Evolutionary conservation across 1,140 invertebrate species (phyloP).

Genomic region (Stenopsyche tienmushanensis): DNA sequence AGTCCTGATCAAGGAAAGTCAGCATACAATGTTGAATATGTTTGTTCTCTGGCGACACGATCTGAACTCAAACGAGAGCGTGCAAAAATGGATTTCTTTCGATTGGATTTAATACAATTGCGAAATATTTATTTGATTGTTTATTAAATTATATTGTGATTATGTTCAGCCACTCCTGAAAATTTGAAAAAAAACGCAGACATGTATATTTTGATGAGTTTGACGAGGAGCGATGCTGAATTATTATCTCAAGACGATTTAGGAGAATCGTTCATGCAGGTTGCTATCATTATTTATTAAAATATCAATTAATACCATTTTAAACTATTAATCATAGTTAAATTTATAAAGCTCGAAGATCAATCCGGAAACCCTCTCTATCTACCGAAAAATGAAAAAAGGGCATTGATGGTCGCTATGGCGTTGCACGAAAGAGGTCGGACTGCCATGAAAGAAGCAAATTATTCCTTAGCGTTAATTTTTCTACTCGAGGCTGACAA

Average conservation of each 20-base stretch:
- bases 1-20: no score
- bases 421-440: constrained; percentile 76
- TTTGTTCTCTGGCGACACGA: no score
- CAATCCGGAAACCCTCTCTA: constrained; percentile 71
- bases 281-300: constrained; percentile 12
- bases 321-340: constrained; percentile 26
- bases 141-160: neutral
- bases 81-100: no score
- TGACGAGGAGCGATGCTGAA: constrained; percentile 57
- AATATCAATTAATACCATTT: constrained; percentile 2
- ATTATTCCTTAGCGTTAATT: constrained; percentile 68
- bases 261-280: constrained; percentile 16
- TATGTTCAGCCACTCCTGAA: constrained; percentile 46
- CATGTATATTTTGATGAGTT: constrained; percentile 55
- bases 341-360: constrained; percentile 70
- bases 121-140: no score
- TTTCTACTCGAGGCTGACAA: constrained; percentile 75
- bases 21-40: no score
- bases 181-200: constrained; percentile 48
- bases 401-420: constrained; percentile 70
- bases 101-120: no score
- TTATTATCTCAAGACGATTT: constrained; percentile 47
- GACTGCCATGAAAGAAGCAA: constrained; percentile 62
- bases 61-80: no score
- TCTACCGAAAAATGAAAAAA: constrained; percentile 65